Evolutionary conservation across 2,797 vertebrate species (phyloP), one percentile per base, ranked within the genome.

Genomic region (Pseudocheirus occidentalis): DNA sequence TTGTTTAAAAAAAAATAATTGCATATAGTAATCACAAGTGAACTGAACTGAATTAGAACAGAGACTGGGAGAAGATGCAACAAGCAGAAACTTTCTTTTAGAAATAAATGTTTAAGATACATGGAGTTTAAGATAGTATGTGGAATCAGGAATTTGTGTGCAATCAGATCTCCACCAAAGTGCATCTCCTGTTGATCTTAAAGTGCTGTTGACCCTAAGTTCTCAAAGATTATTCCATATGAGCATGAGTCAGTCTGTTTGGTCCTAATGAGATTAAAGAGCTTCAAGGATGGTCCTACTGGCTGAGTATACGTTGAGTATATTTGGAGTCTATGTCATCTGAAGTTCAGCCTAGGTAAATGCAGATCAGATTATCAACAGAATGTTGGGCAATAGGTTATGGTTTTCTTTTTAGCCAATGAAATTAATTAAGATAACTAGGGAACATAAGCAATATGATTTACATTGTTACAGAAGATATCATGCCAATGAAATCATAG

Each of bases 21-120:
- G 91, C 93, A 97, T 94, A 93, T 27, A 97, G 93, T 97, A 97
- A 96, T 95, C 73, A 66, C 24, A 97, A 97, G 90, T 92, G 90
- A 93, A 97, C 29, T 94, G 55, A 50, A 97, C 0, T 97, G 95
- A 98, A 96, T 96, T 97, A 96, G 56, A 98, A 96, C 97, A 96
- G 29, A 81, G 34, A 95, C 55, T 96, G 59, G 62, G 29, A 95
- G 55, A 96, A 5, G 90, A 96, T 81, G 90, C 9, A 10, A 28
- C 59, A 58, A 92, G 55, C 92, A 94, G 52, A 18, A 97, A 94
- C 95, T 97, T 97, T 18, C 34, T 95, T 95, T 96, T 95, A 93
- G 96, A 97, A 92, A 94, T n/a, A 95, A 96, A 96, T 90, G 94
- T 55, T 97, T 98, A 97, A 92, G 62, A 98, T 4, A 0, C 52